Base-by-base conservation (phyloP, 2,797 vertebrate genomes). In the Characodon lateralis region DNA sequence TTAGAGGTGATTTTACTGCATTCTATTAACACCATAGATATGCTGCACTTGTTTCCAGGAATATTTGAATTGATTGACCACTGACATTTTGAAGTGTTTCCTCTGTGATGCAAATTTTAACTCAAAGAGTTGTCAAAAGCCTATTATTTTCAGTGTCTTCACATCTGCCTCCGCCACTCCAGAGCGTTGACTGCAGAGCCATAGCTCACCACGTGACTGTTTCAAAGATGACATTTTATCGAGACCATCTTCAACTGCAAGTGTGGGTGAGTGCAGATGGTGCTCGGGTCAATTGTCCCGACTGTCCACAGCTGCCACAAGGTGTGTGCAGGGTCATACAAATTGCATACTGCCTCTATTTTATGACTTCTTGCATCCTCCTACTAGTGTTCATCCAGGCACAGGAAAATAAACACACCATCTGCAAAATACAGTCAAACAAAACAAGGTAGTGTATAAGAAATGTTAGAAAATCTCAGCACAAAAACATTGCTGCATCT, bases 151-250 rank as follows among this genome's bases (percentile, higher is more conserved):
- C 91, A 94, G 93, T 93, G 92, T 85, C 82, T 85, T 89, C 89
- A 78, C 89, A 89, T 83, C 92, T 88, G 89, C 82, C 80, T 90
- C 85, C 83, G 88, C 83, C 83, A 69, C 69, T 81, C 77, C 72
- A 69, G 69, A 78, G 66, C 16, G 31, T 82, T 43, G 77, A 28
- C 69, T 41, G 75, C 51, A n/a, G 76, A 83, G 89, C 82, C 84
- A 56, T 69, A 71, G 86, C 79, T 89, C 78, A 66, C 86, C 89
- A 83, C 85, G 73, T 83, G 74, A 85, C 79, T 61, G 75, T 93
- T 91, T 87, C 90, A 91, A 90, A 88, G 93, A 93, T 95, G 93
- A 94, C 95, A 94, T 95, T 95, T 94, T 94, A 93, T 94, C 91
- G 82, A 82, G 88, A 89, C 81, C 84, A 91, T 94, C 94, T 91